A percentile compares a stretch with the other conserved stretches of the same genome.
Conservation (phyloP, 2,888 invertebrate species). For the Caenorhabditis uteleia region DNA sequence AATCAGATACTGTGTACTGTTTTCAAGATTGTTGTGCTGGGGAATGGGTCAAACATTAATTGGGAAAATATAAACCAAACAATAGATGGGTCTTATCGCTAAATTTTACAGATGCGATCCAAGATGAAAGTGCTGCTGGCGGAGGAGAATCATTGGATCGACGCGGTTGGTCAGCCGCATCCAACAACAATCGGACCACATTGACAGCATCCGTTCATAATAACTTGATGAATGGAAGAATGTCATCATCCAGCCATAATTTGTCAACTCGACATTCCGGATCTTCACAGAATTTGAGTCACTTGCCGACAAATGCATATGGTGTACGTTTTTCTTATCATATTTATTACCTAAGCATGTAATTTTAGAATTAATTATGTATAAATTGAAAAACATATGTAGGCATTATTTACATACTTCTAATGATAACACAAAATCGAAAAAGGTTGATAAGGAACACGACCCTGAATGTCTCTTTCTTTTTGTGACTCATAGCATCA, state of each 20-base stretch:
- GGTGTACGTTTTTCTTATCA: slow-evolving; percentile 16
- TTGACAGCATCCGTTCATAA: slow-evolving; percentile 36
- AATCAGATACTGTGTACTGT: too few relatives aligned
- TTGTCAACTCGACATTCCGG: slow-evolving; percentile 36
- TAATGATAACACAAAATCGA: background rate
- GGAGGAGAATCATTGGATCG: slow-evolving; percentile 37
- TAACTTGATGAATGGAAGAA: slow-evolving; percentile 35
- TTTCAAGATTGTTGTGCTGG: too few relatives aligned
- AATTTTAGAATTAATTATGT: background rate
- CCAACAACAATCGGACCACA: slow-evolving; percentile 16
- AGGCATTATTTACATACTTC: background rate
- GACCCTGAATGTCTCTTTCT: too few relatives aligned
- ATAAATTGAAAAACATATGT: background rate
- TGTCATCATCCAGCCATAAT: slow-evolving; percentile 43
- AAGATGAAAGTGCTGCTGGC: slow-evolving; percentile 26
- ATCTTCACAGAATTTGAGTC: slow-evolving; percentile 45
- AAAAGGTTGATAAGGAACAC: too few relatives aligned
- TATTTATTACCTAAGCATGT: background rate
- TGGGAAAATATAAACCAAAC: too few relatives aligned
- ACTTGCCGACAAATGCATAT: slow-evolving; percentile 24
- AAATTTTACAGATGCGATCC: slow-evolving; percentile 39
- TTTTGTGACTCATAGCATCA: too few relatives aligned
- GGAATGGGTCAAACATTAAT: too few relatives aligned
- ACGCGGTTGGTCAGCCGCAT: slow-evolving; percentile 33
- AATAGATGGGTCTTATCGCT: background rate